phyloP scores from a whole-genome alignment of 2,888 invertebrate species.

The Parascotia fuliginaria region DNA sequence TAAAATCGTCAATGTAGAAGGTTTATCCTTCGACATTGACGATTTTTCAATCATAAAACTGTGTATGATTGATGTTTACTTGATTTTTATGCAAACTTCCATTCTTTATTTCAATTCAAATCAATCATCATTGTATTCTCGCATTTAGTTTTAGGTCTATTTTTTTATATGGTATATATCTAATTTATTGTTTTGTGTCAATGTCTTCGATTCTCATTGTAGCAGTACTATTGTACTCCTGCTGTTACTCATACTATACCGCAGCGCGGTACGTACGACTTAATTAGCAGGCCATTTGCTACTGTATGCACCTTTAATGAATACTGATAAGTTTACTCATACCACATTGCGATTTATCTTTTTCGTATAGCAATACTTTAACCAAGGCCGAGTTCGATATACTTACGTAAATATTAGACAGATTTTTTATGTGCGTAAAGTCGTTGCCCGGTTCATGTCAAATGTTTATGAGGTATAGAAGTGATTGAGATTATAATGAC shows the following conservation, averaged over 20 bases:
- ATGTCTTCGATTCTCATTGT: constrained; percentile 55
- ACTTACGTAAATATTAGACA: constrained; percentile 26
- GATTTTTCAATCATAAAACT: too few relatives aligned
- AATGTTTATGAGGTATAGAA: not conserved
- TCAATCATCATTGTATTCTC: too few relatives aligned
- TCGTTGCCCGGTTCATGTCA: constrained; percentile 23
- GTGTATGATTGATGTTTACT: too few relatives aligned
- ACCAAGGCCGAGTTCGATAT: constrained; percentile 38
- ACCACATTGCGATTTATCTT: constrained; percentile 48
- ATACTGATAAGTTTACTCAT: constrained; percentile 73
- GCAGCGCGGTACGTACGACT: constrained; percentile 61
- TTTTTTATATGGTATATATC: not conserved
- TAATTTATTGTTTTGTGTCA: constrained; percentile 30
- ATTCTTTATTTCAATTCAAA: too few relatives aligned
- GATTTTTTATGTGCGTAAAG: constrained; percentile 21
- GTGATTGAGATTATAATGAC: not conserved
- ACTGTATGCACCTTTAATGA: constrained; percentile 62
- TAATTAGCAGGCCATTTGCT: constrained; percentile 52
- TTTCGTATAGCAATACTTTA: constrained; percentile 48
- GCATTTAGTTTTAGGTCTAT: too few relatives aligned
- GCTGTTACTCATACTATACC: constrained; percentile 68
- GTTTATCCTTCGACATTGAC: too few relatives aligned
- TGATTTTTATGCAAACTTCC: too few relatives aligned
- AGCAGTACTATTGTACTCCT: constrained; percentile 50
- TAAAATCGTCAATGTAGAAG: too few relatives aligned